A percentile compares a stretch with the other conserved stretches of the same genome.
phyloP scores from a whole-genome alignment of 2,888 invertebrate species.

The Tridacna crocea region DNA sequence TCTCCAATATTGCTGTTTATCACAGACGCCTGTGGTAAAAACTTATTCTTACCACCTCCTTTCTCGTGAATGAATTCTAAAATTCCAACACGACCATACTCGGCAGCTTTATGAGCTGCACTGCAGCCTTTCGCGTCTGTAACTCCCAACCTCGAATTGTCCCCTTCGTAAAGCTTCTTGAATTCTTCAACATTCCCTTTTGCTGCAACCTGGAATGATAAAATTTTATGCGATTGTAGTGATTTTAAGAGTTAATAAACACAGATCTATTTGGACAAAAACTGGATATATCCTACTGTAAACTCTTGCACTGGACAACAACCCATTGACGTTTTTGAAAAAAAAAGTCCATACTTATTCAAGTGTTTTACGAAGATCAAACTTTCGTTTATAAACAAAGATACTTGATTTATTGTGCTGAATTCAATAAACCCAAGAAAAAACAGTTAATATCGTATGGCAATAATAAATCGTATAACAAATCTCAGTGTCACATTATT shows the following conservation, averaged over 20 bases:
- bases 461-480: too few species aligned
- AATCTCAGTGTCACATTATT: too few species aligned
- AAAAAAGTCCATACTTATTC: too few species aligned
- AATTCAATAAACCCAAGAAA: too few species aligned
- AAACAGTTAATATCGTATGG: too few species aligned
- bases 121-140: constrained; percentile 90
- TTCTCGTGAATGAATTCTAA: constrained; percentile 90
- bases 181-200: constrained; percentile 93
- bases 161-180: constrained; percentile 90
- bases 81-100: constrained; percentile 90
- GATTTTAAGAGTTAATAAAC: not conserved
- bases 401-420: too few species aligned
- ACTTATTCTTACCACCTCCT: constrained; percentile 88
- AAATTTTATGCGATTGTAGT: too few species aligned
- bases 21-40: too few species aligned
- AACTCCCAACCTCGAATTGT: constrained; percentile 89
- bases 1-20: too few species aligned
- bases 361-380: too few species aligned
- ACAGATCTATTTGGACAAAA: not conserved
- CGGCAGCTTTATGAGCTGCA: constrained; percentile 92
- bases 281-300: not conserved
- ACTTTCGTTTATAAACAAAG: too few species aligned
- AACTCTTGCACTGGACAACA: not conserved
- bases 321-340: too few species aligned
- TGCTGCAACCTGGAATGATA: constrained; percentile 89